These are phyloP conservation scores for Orientallactaga sibirica DNA, from an alignment of 2,797 vertebrate genomes.

Conservation along the genomic window DNA sequence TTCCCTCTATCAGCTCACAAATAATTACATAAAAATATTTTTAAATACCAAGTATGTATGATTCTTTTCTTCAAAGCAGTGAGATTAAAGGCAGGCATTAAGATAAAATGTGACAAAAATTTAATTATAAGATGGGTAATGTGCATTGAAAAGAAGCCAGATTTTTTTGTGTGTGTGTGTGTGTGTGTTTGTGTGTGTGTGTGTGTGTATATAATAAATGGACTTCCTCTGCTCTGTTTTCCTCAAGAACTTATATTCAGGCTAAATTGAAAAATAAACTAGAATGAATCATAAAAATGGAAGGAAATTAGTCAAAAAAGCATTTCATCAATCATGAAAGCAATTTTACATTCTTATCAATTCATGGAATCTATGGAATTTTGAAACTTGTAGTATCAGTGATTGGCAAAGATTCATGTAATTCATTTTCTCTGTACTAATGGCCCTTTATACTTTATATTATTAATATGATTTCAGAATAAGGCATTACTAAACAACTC, in stretches of 20 bases:
- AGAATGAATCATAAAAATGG: not conserved
- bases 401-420: not conserved
- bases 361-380: not conserved
- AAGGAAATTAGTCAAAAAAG: not conserved
- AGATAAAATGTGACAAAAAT: not conserved
- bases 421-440: not conserved
- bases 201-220: not conserved
- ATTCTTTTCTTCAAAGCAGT: not conserved
- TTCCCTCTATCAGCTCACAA: not conserved
- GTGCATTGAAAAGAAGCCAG: not conserved
- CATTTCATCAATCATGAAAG: slow-evolving; percentile 1
- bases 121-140: not conserved
- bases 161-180: too few relatives aligned
- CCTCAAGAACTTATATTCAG: slow-evolving; percentile 7
- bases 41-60: not conserved
- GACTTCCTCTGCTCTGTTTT: not conserved
- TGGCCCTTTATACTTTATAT: slow-evolving; percentile 62
- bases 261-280: not conserved
- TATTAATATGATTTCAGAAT: slow-evolving; percentile 62
- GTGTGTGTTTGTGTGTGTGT: too few relatives aligned
- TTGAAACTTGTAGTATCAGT: not conserved
- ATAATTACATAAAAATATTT: too few relatives aligned
- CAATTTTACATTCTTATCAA: not conserved
- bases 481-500: slow-evolving; percentile 71
- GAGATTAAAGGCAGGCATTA: not conserved